A percentile compares a stretch with the other conserved stretches of the same genome.
phyloP scores from a whole-genome alignment of 1,140 invertebrate species.

The Scaptomyza pallida region DNA sequence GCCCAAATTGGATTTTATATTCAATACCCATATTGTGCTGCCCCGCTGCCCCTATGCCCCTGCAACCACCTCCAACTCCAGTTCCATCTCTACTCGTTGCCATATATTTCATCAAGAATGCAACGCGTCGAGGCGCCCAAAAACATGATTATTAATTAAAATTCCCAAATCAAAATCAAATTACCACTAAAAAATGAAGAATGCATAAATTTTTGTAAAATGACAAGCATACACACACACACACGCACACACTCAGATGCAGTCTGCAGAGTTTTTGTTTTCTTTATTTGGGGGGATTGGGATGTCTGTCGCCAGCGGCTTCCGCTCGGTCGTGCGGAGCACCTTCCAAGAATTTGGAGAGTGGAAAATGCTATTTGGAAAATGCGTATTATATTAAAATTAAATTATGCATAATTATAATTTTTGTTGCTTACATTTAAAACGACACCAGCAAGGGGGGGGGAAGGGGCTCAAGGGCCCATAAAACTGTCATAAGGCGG shows the following conservation, averaged over 20 bases:
- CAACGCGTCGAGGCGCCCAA: constrained; percentile 25
- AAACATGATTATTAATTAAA: constrained; percentile 76
- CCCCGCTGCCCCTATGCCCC: no score
- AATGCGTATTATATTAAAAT: constrained; percentile 72
- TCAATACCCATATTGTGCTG: no score
- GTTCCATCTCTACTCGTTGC: neutral
- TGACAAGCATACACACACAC: constrained; percentile 23
- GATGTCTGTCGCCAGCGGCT: constrained; percentile 61
- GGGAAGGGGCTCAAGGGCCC: constrained; percentile 20
- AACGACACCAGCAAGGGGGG: constrained; percentile 44
- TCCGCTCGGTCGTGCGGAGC: constrained; percentile 48
- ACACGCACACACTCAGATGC: constrained; percentile 4
- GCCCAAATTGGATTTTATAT: constrained; percentile 47
- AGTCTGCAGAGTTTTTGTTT: constrained; percentile 8
- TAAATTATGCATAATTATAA: constrained; percentile 76
- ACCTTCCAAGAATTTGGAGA: constrained; percentile 60
- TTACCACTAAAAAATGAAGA: constrained; percentile 67
- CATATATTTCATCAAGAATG: constrained; percentile 66
- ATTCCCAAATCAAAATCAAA: constrained; percentile 78
- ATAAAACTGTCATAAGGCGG: constrained; percentile 75
- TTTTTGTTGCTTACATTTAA: constrained; percentile 56
- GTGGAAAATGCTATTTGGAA: constrained; percentile 55
- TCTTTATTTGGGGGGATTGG: constrained; percentile 23
- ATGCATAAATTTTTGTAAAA: constrained; percentile 63
- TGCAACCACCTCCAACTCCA: neutral